phyloP scores from a whole-genome alignment of 2,113 vertebrate genomes.

The Phylloscopus trochilus region DNA sequence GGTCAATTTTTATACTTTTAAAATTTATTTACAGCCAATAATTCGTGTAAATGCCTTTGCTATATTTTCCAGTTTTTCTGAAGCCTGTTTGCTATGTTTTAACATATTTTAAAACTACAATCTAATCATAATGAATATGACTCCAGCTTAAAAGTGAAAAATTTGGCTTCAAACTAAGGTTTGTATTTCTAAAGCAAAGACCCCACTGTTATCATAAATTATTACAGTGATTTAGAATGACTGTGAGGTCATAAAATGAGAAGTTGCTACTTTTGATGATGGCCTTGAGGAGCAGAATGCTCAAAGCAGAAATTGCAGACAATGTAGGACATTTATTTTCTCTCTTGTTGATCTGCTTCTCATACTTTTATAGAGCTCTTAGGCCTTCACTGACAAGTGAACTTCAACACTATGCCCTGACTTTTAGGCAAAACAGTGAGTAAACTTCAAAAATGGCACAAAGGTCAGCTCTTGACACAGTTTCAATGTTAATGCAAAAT shows the following conservation, averaged over 20 bases:
- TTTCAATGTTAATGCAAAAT: not conserved
- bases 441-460: not conserved
- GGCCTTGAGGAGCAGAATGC: not conserved
- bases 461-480: not conserved
- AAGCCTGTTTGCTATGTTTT: not conserved
- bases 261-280: not conserved
- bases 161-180: not conserved
- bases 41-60: not conserved
- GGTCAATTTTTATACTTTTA: not conserved
- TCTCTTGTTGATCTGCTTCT: not conserved
- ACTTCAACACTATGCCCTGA: not conserved
- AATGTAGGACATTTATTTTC: not conserved
- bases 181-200: not conserved
- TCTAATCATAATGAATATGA: not conserved
- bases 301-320: not conserved
- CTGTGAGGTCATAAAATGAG: not conserved
- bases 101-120: not conserved
- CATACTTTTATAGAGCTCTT: not conserved
- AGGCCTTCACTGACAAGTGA: not conserved
- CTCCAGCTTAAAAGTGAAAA: not conserved
- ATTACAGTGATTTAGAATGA: not conserved
- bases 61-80: not conserved
- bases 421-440: not conserved
- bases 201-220: not conserved
- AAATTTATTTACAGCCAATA: not conserved